These are phyloP conservation scores for Drosophila tristis DNA, from an alignment of 1,140 invertebrate species.

Conservation along the genomic window DNA sequence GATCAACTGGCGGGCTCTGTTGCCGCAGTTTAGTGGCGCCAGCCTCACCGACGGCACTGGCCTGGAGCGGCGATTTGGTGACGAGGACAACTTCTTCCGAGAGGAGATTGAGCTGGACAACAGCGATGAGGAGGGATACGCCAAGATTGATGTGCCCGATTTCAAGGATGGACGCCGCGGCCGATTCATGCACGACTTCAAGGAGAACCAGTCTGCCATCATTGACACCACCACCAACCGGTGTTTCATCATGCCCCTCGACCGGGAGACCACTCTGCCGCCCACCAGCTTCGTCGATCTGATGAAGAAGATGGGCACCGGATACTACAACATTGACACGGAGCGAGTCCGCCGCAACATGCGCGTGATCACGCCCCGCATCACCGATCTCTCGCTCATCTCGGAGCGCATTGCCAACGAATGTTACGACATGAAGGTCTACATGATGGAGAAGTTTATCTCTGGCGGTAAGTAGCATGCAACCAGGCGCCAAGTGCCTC, in stretches of 20 bases:
- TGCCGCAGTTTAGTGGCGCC: constrained; percentile 48
- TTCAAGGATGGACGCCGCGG: constrained; percentile 91
- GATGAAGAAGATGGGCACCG: constrained; percentile 91
- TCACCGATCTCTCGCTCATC: constrained; percentile 88
- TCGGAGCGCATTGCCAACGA: constrained; percentile 89
- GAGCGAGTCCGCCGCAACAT: constrained; percentile 91
- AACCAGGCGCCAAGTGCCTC: neutral
- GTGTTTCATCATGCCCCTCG: constrained; percentile 95
- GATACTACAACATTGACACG: constrained; percentile 93
- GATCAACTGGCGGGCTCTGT: constrained; percentile 66
- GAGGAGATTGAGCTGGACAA: constrained; percentile 92
- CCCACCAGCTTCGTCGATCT: constrained; percentile 91
- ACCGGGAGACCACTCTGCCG: constrained; percentile 90
- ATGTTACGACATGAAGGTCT: constrained; percentile 90
- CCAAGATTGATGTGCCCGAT: constrained; percentile 92
- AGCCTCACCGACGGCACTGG: constrained; percentile 12
- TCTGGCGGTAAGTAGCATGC: constrained; percentile 84
- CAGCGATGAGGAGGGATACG: constrained; percentile 87
- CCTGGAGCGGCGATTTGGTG: constrained; percentile 4
- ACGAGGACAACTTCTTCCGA: constrained; percentile 87
- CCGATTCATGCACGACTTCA: constrained; percentile 95
- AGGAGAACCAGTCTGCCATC: constrained; percentile 91
- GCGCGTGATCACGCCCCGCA: constrained; percentile 89
- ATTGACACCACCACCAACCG: constrained; percentile 90
- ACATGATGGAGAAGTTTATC: constrained; percentile 88